These are phyloP conservation scores for Albula glossodonta DNA, from an alignment of 2,113 vertebrate genomes.

Conservation along the genomic window DNA sequence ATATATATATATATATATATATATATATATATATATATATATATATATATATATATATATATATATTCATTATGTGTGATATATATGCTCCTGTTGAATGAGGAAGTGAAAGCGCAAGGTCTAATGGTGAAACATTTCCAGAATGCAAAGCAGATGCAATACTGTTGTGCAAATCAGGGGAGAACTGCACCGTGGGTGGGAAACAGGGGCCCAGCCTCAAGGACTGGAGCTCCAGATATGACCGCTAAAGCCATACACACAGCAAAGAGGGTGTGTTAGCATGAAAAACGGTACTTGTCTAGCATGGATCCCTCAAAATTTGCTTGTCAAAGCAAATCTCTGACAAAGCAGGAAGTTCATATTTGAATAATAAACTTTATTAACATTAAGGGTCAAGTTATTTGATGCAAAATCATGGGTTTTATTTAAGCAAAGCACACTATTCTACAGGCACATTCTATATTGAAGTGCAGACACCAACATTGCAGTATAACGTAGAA, in stretches of 20 bases:
- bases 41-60: background rate
- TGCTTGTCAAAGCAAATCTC: no score
- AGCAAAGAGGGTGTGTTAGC: background rate
- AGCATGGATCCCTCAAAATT: no score
- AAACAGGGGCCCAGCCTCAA: background rate
- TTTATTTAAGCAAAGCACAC: no score
- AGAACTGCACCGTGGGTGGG: background rate
- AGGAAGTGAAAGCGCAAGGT: constrained; percentile 55
- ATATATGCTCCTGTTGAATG: background rate
- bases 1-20: background rate
- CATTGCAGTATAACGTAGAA: no score
- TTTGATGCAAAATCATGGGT: no score
- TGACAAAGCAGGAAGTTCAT: no score
- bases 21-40: no score
- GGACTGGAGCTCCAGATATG: background rate
- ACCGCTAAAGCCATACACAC: background rate
- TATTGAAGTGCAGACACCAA: no score
- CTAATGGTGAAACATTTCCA: constrained; percentile 20
- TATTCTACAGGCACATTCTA: no score
- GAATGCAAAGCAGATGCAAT: background rate
- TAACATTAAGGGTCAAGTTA: no score
- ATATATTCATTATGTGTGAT: background rate
- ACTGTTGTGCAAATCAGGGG: constrained; percentile 4
- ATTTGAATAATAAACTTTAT: no score
- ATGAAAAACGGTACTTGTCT: no score